A percentile compares a stretch with the other conserved stretches of the same genome.
phyloP scores from a whole-genome alignment of 2,888 invertebrate genomes.

The Agrochola lychnidis region DNA sequence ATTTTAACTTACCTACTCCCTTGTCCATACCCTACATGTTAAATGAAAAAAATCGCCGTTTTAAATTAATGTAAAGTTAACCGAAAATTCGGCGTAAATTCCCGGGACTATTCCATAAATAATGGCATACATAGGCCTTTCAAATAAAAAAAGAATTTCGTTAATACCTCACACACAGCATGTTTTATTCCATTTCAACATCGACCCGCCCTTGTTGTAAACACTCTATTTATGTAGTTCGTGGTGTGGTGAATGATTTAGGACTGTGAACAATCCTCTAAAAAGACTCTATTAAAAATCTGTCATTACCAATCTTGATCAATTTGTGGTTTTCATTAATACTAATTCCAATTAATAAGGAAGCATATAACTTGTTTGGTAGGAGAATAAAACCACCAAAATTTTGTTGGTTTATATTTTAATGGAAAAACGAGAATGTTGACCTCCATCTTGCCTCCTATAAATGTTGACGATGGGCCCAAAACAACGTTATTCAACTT shows the following conservation, averaged over 20 bases:
- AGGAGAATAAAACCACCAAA: not conserved
- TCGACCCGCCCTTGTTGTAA: too few relatives aligned
- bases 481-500: conserved; percentile 27
- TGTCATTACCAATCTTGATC: not conserved
- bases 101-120: too few relatives aligned
- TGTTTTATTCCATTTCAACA: too few relatives aligned
- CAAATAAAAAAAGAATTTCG: too few relatives aligned
- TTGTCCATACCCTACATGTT: too few relatives aligned
- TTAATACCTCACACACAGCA: too few relatives aligned
- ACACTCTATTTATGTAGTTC: too few relatives aligned
- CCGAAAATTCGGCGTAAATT: too few relatives aligned
- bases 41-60: too few relatives aligned
- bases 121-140: too few relatives aligned
- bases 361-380: conserved; percentile 46
- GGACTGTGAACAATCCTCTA: not conserved
- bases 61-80: too few relatives aligned
- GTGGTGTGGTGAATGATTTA: not conserved
- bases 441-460: conserved; percentile 43
- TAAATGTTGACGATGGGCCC: conserved; percentile 39
- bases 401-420: conserved; percentile 18
- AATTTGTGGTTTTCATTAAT: conserved; percentile 12
- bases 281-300: not conserved
- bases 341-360: conserved; percentile 24
- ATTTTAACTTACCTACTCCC: too few relatives aligned
- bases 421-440: conserved; percentile 40